Percentiles rank a stretch among this genome's conserved stretches.
These are phyloP conservation scores for Tribolium madens DNA, from an alignment of 1,140 invertebrate species.

Conservation along the genomic window DNA sequence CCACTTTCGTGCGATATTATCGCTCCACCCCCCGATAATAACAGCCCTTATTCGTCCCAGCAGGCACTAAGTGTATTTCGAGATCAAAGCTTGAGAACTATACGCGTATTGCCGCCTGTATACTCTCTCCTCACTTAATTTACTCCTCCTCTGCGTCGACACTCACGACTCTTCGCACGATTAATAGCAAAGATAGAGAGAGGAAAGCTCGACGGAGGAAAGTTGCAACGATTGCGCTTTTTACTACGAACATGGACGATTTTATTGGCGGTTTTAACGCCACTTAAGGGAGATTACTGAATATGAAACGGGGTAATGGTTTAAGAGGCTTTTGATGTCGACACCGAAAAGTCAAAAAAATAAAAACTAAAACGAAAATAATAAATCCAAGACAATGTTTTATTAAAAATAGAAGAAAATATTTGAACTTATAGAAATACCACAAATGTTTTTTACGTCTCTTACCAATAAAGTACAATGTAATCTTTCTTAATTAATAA, in stretches of 20 bases:
- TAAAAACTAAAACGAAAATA: too few species aligned
- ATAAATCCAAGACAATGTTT: too few species aligned
- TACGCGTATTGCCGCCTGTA: slow-evolving; percentile 19
- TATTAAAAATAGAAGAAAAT: too few species aligned
- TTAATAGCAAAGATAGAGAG: slow-evolving; percentile 29
- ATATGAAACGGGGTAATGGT: not conserved
- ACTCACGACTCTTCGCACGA: slow-evolving; percentile 27
- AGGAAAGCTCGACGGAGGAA: not conserved
- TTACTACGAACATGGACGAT: not conserved
- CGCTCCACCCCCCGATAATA: slow-evolving; percentile 50
- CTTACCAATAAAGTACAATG: too few species aligned
- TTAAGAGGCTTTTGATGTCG: slow-evolving; percentile 12
- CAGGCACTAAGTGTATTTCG: slow-evolving; percentile 56
- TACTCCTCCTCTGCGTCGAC: slow-evolving; percentile 32
- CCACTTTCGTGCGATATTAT: slow-evolving; percentile 51
- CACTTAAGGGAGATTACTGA: not conserved
- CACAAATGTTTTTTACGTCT: too few species aligned
- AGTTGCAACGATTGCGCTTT: slow-evolving; percentile 9
- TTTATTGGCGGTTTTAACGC: slow-evolving; percentile 33
- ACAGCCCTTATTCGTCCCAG: slow-evolving; percentile 52
- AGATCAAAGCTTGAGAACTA: slow-evolving; percentile 53
- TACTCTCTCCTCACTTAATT: slow-evolving; percentile 37
- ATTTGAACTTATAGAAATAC: too few species aligned
- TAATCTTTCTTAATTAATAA: too few species aligned
- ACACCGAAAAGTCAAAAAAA: too few species aligned